These are phyloP conservation scores for Euura saliciscinereae DNA, from an alignment of 1,140 invertebrate species.

Conservation along the genomic window DNA sequence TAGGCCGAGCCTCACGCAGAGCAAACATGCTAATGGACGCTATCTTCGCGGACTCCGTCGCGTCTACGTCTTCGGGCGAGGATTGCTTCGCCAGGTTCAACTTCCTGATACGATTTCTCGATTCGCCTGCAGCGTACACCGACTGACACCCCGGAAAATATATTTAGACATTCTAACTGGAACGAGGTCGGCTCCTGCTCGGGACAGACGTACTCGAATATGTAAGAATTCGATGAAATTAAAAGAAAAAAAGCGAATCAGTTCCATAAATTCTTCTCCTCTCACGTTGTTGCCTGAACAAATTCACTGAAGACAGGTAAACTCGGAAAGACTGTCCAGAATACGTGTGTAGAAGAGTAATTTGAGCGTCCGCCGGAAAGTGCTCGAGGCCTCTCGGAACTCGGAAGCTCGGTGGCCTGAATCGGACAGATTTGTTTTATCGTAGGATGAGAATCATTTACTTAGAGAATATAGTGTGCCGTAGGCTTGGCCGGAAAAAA, in stretches of 20 bases:
- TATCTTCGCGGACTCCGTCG: background rate
- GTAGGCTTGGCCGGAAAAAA: slow-evolving; percentile 43
- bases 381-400: background rate
- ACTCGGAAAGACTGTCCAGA: too few species aligned
- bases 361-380: background rate
- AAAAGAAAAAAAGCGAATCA: too few species aligned
- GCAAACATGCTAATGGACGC: slow-evolving; percentile 6
- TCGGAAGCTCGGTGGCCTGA: background rate
- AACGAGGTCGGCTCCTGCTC: too few species aligned
- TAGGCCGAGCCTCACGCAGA: background rate
- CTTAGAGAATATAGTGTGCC: background rate
- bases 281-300: too few species aligned
- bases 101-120: background rate
- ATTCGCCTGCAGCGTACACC: too few species aligned
- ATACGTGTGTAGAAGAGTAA: too few species aligned
- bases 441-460: background rate
- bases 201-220: too few species aligned
- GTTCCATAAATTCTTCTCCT: too few species aligned
- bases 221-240: too few species aligned
- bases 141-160: too few species aligned
- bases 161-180: too few species aligned
- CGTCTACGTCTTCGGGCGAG: background rate
- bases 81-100: background rate
- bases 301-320: too few species aligned
- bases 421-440: slow-evolving; percentile 2